Evolutionary conservation across 2,797 vertebrate species (phyloP).

Genomic region (Meriones psammophilus): DNA sequence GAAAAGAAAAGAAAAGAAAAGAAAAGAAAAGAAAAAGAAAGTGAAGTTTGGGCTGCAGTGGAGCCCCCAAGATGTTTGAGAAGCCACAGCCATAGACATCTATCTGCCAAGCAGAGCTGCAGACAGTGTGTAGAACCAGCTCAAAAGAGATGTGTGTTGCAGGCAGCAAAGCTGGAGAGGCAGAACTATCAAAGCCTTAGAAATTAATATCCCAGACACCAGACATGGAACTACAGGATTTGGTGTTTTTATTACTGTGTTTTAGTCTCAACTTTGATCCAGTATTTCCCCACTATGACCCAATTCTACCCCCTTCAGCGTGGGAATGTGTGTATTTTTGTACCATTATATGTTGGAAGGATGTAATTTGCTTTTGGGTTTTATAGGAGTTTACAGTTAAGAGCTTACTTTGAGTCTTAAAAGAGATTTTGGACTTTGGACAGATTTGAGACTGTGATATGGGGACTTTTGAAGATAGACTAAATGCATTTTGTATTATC

Average conservation of each 20-base stretch:
- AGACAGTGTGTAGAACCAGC: not conserved
- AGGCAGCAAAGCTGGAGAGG: not conserved
- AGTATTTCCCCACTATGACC: not conserved
- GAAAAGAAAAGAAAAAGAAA: not conserved
- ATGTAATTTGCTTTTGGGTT: not conserved
- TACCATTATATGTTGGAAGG: not conserved
- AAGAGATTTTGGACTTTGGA: not conserved
- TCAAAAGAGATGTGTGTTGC: too few species aligned
- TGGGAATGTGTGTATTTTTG: not conserved
- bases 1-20: too few species aligned
- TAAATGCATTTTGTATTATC: not conserved
- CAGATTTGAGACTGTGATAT: not conserved
- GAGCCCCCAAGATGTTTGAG: not conserved
- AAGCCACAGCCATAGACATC: too few species aligned
- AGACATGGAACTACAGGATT: not conserved
- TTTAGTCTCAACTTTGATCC: not conserved
- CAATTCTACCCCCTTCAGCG: not conserved
- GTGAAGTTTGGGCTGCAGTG: not conserved
- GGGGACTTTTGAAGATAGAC: not conserved
- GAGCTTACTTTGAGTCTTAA: not conserved
- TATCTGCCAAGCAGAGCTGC: not conserved
- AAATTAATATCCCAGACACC: not conserved
- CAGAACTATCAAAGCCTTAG: not conserved
- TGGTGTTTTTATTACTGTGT: not conserved
- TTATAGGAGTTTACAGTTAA: not conserved